Base-by-base conservation (phyloP, 1,140 invertebrate genomes). In the Habropoda laboriosa region DNA sequence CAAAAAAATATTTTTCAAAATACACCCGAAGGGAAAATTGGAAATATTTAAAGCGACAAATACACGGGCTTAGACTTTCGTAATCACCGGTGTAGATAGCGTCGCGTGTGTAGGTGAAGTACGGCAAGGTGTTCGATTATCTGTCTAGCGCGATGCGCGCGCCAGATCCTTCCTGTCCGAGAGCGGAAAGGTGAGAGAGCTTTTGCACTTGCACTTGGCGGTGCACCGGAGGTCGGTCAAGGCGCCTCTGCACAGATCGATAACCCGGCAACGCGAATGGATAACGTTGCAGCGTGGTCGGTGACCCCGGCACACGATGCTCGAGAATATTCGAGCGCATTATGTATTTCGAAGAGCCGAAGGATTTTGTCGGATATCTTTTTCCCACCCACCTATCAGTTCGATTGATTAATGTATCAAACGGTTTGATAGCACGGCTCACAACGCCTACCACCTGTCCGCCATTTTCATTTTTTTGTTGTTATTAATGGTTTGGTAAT, bases 191-290 rank as follows among this genome's bases (percentile, higher is more conserved):
- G 77, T 73, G 77, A 81, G 80, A 71, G 81, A 89, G 88, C 88
- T 89, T 90, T 90, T 92, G 91, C 91, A 92, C 92, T 92, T 92
- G 92, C 91, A 92, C 91, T 92, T 92, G 92, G 89, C 81, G 84
- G 64, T 87, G 84, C 85, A 86, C 83, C 77, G 84, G 90, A 90
- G 91, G 91, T 92, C 92, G 91, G 91, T 93, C 92, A 93, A 92
- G 92, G 91, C 91, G 91, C 86, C 81, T 64, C 68, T 88, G 85
- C 80, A 47, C 85, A 90, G 91, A 92, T 92, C 92, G 92, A 92
- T 93, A 92, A 87, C 88, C 86, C 76, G 90, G 82, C 91, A 91
- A 90, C 89, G 86, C 86, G 80, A 89, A 89, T 85, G 89, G 80
- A 90, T 89, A 92, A 88, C 87, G 89, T 87, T 80, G 86, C 84